phyloP scores from a whole-genome alignment of 2,113 vertebrate species.

The Sander vitreus region DNA sequence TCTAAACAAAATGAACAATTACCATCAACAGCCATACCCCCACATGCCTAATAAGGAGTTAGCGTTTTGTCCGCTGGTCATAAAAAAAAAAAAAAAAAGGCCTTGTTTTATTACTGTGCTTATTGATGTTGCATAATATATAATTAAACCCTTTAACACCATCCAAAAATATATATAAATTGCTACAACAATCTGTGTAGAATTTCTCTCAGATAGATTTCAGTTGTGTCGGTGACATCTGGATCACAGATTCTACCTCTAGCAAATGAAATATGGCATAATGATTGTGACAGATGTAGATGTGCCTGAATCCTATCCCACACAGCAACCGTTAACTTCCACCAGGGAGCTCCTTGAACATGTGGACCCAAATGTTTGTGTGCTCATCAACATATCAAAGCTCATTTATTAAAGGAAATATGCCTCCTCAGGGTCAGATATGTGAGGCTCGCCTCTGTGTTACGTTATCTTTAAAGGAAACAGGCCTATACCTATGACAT shows the following conservation, averaged over 20 bases:
- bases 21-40: too few species aligned
- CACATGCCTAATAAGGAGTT: too few species aligned
- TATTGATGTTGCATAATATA: background rate
- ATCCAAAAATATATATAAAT: background rate
- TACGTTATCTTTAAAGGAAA: background rate
- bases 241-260: constrained; percentile 4
- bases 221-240: background rate
- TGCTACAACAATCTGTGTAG: background rate
- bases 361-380: constrained; percentile 20
- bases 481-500: constrained; percentile 14
- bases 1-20: too few species aligned
- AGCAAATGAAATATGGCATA: constrained; percentile 29
- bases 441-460: background rate
- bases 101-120: background rate
- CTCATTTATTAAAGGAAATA: background rate
- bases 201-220: background rate
- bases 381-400: background rate
- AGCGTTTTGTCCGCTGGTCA: too few species aligned
- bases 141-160: background rate
- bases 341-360: constrained; percentile 43
- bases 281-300: constrained; percentile 42
- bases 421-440: constrained; percentile 3
- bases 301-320: constrained; percentile 37
- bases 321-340: constrained; percentile 18
- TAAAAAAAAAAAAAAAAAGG: too few species aligned